Conservation (phyloP, 2,113 vertebrate species). For the Synodontis membranacea region DNA sequence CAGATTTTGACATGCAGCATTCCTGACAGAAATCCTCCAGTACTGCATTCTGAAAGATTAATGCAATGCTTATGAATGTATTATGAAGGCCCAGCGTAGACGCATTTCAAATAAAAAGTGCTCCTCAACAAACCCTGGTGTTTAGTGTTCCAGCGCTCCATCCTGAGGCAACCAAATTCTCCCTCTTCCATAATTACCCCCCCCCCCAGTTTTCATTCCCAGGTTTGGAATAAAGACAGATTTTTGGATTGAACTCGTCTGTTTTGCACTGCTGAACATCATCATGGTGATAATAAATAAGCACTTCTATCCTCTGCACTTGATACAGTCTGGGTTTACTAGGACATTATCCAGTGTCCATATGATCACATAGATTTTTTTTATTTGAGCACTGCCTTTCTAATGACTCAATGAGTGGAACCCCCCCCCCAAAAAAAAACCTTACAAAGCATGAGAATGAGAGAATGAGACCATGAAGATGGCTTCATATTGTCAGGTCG, state of each 20-base stretch:
- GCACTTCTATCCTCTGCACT: background rate
- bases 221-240: background rate
- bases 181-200: background rate
- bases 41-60: background rate
- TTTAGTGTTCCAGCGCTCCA: background rate
- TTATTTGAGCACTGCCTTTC: background rate
- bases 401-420: background rate
- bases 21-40: background rate
- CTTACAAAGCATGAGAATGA: too few relatives aligned
- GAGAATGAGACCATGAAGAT: too few relatives aligned
- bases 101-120: background rate
- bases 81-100: background rate
- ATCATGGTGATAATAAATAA: background rate
- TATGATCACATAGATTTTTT: background rate
- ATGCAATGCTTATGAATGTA: slow-evolving; percentile 1
- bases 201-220: background rate
- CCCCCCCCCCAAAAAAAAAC: too few relatives aligned
- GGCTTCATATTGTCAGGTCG: too few relatives aligned
- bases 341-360: background rate
- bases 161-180: background rate
- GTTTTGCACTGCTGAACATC: background rate
- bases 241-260: background rate
- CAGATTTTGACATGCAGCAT: background rate
- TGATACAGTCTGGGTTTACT: background rate
- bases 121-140: background rate